Percentiles rank a stretch among this genome's conserved stretches.
These are phyloP conservation scores for Trochalopteron elliotii DNA, from an alignment of 2,113 vertebrate genomes.

Conservation along the genomic window DNA sequence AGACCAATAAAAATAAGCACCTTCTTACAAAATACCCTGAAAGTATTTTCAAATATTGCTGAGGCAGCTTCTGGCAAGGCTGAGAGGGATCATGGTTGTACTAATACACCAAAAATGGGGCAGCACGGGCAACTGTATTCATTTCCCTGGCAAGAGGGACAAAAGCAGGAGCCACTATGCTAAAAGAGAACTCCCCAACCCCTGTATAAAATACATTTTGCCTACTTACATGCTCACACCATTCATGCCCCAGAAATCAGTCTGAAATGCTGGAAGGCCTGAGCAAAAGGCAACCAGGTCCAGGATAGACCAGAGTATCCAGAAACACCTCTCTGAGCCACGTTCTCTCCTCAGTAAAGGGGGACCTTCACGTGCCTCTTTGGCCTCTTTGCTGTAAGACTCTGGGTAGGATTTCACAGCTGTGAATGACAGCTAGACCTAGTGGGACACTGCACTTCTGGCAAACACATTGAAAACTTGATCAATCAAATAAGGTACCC, in stretches of 20 bases:
- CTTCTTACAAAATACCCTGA: neutral
- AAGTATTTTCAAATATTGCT: neutral
- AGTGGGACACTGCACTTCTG: neutral
- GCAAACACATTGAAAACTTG: neutral
- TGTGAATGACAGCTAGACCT: neutral
- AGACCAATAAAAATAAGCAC: neutral
- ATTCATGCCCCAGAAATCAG: neutral
- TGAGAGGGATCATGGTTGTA: neutral
- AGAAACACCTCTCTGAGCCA: neutral
- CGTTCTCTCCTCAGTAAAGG: neutral
- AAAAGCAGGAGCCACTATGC: neutral
- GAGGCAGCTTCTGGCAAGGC: neutral
- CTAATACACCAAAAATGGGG: neutral
- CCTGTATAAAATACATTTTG: neutral
- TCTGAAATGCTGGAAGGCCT: neutral
- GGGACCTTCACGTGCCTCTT: accelerated
- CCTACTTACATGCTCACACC: neutral
- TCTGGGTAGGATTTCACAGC: neutral
- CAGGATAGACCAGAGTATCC: neutral
- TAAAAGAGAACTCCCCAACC: neutral
- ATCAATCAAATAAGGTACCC: neutral
- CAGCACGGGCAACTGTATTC: accelerated
- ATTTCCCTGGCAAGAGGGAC: neutral
- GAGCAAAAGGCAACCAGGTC: neutral
- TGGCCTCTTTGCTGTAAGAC: neutral